Evolutionary conservation across 1,140 invertebrate species (phyloP).

Genomic region (Ostrea edulis): DNA sequence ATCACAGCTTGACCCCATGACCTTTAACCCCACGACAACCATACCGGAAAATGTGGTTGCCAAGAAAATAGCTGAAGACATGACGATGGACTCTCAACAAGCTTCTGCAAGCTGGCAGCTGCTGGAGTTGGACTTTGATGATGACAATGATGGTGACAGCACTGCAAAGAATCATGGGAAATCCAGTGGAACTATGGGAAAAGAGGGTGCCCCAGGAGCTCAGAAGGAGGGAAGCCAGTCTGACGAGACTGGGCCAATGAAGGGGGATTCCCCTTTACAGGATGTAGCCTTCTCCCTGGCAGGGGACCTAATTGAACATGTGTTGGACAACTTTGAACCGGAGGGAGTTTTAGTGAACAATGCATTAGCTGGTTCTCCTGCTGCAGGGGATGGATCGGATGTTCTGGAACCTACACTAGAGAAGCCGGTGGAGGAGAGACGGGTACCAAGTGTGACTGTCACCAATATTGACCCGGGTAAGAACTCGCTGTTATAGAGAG

Average conservation of each 20-base stretch:
- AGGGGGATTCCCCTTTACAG: neutral
- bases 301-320: constrained; percentile 67
- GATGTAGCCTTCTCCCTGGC: constrained; percentile 55
- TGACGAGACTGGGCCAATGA: neutral
- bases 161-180: constrained; percentile 39
- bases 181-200: constrained; percentile 42
- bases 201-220: constrained; percentile 15
- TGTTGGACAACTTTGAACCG: constrained; percentile 56
- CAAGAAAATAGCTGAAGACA: constrained; percentile 49
- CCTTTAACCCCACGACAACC: neutral
- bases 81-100: constrained; percentile 18
- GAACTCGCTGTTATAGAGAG: neutral
- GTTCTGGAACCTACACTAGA: constrained; percentile 43
- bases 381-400: constrained; percentile 39
- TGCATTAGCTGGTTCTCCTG: neutral
- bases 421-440: neutral
- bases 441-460: neutral
- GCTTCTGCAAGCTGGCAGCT: neutral
- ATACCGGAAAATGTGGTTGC: constrained; percentile 48
- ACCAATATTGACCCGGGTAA: neutral
- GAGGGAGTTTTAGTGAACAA: neutral
- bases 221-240: neutral
- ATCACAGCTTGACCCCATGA: neutral
- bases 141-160: constrained; percentile 38
- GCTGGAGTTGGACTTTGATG: constrained; percentile 24